Percentiles rank a stretch among this genome's conserved stretches.
Evolutionary conservation across 2,888 invertebrate genomes (phyloP).

Genomic region (Drosophila putrida): DNA sequence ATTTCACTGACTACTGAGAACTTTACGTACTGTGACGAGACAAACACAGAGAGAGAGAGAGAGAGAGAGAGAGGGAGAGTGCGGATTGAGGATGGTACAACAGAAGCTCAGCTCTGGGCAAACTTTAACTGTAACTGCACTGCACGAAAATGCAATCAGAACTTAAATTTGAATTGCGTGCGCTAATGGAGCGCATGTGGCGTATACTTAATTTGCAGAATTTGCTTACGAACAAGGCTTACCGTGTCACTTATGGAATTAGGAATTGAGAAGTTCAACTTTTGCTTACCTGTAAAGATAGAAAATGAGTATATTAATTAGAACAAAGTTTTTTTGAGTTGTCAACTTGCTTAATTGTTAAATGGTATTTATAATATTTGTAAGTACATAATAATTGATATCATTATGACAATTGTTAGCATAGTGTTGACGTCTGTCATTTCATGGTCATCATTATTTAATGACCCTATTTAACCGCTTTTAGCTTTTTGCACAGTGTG

Average conservation of each 20-base stretch:
- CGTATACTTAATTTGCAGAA: constrained; percentile 63
- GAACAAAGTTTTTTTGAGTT: not conserved
- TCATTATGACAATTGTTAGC: not conserved
- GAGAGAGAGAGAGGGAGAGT: not conserved
- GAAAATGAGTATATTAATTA: not conserved
- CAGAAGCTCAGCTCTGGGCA: constrained; percentile 5
- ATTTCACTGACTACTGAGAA: constrained; percentile 81
- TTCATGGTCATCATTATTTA: constrained; percentile 11
- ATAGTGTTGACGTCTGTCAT: not conserved
- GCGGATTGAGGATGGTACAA: not conserved
- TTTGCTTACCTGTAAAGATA: constrained; percentile 44
- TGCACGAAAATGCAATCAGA: constrained; percentile 41
- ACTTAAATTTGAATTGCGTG: constrained; percentile 25
- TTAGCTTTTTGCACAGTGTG: constrained; percentile 47
- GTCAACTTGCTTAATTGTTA: not conserved
- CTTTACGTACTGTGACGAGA: constrained; percentile 77
- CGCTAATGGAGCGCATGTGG: constrained; percentile 49
- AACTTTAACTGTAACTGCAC: constrained; percentile 40
- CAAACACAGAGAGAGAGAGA: constrained; percentile 3
- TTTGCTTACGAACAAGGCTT: constrained; percentile 7
- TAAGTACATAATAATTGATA: not conserved
- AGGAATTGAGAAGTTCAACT: not conserved
- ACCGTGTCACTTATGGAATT: constrained; percentile 6
- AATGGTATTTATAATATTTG: not conserved
- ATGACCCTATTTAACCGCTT: constrained; percentile 1